Evolutionary conservation across 2,797 vertebrate genomes (phyloP).

Genomic region (Pelodytes ibericus): DNA sequence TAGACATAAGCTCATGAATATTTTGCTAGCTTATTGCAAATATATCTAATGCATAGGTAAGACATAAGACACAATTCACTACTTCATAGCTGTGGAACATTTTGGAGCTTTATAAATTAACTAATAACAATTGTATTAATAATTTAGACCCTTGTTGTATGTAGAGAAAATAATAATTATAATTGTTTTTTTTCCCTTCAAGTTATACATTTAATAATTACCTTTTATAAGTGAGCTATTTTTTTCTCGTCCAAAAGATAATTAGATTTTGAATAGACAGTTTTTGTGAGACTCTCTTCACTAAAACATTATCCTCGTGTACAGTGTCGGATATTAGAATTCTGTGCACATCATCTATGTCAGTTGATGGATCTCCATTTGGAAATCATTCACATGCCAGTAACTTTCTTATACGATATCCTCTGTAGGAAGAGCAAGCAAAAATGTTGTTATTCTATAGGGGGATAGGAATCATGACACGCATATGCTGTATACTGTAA

Average conservation of each 20-base stretch:
- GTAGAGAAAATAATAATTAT: too few species aligned
- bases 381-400: not conserved
- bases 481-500: not conserved
- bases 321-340: not conserved
- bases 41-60: constrained; percentile 5
- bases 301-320: not conserved
- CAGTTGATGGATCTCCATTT: constrained; percentile 9
- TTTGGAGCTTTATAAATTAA: too few species aligned
- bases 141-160: too few species aligned
- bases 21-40: constrained; percentile 23
- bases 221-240: too few species aligned
- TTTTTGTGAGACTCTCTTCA: not conserved
- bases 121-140: too few species aligned
- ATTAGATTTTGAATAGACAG: too few species aligned
- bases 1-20: constrained; percentile 43
- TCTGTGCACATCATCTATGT: not conserved
- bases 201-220: too few species aligned
- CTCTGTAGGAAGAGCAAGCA: not conserved
- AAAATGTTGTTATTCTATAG: not conserved
- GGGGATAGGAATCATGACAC: not conserved
- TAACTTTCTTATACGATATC: not conserved
- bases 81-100: too few species aligned
- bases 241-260: too few species aligned
- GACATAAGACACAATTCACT: too few species aligned
- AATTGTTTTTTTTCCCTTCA: too few species aligned